These are phyloP conservation scores for Columbina picui DNA, from an alignment of 2,113 vertebrate genomes.

Conservation along the genomic window DNA sequence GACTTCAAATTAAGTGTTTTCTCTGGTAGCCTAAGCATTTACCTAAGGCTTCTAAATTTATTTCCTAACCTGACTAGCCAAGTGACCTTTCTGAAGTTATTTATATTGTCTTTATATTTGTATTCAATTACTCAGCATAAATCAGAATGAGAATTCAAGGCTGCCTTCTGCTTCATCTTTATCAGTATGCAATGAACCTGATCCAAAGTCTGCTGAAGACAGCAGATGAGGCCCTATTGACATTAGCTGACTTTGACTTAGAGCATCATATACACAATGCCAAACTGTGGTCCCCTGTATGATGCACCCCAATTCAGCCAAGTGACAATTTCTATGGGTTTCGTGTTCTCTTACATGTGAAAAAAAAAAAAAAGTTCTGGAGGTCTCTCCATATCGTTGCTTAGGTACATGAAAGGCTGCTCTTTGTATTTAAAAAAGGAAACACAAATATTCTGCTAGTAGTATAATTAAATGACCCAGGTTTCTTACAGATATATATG, in stretches of 20 bases:
- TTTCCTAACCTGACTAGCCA: slow-evolving; percentile 20
- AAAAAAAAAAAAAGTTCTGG: neutral
- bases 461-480: neutral
- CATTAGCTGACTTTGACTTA: slow-evolving; percentile 43
- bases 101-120: slow-evolving; percentile 58
- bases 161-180: slow-evolving; percentile 36
- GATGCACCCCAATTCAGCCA: neutral
- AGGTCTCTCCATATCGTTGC: neutral
- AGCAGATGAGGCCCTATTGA: neutral
- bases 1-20: neutral
- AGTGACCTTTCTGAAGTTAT: slow-evolving; percentile 56
- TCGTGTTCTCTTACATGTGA: neutral
- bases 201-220: slow-evolving; percentile 49
- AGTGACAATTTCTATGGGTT: neutral
- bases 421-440: neutral
- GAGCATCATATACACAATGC: neutral
- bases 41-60: slow-evolving; percentile 40
- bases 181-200: slow-evolving; percentile 35
- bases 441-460: neutral
- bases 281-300: neutral
- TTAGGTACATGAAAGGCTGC: neutral
- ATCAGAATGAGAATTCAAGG: slow-evolving; percentile 59
- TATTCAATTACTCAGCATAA: slow-evolving; percentile 64
- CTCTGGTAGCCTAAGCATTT: neutral
- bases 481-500: neutral